A percentile compares a stretch with the other conserved stretches of the same genome.
Conservation (phyloP, 2,888 invertebrate species). For the Euplagia quadripunctaria region DNA sequence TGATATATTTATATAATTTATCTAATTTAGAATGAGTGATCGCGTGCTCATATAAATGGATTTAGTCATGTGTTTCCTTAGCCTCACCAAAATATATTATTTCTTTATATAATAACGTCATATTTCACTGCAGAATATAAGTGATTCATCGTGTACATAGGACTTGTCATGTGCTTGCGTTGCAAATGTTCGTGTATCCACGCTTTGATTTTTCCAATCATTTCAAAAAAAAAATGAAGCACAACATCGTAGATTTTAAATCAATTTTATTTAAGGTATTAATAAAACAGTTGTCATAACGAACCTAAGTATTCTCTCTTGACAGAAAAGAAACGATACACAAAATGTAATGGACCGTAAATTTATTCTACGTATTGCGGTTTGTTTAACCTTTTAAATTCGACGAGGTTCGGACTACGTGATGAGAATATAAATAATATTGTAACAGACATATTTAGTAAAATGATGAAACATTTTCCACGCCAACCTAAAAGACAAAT, state of each 20-base stretch:
- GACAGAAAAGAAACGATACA: slow-evolving; percentile 2
- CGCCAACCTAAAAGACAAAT: background rate
- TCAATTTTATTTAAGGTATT: background rate
- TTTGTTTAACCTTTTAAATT: slow-evolving; percentile 17
- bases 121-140: slow-evolving; percentile 48
- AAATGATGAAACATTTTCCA: background rate
- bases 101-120: slow-evolving; percentile 43
- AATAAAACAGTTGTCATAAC: background rate
- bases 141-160: slow-evolving; percentile 33
- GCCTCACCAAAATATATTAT: slow-evolving; percentile 51
- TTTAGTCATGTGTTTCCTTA: slow-evolving; percentile 40
- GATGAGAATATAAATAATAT: slow-evolving; percentile 11
- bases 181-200: background rate
- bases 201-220: too few species aligned
- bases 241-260: background rate
- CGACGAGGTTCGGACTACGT: slow-evolving; percentile 7
- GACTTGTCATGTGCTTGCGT: slow-evolving; percentile 7
- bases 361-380: slow-evolving; percentile 11
- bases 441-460: background rate
- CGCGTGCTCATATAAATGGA: slow-evolving; percentile 45
- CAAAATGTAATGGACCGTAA: slow-evolving; percentile 11
- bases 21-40: slow-evolving; percentile 51
- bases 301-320: background rate
- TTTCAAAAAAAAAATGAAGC: background rate
- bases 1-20: slow-evolving; percentile 50